phyloP scores from a whole-genome alignment of 2,888 invertebrate genomes.

The Cephus sareptanus region DNA sequence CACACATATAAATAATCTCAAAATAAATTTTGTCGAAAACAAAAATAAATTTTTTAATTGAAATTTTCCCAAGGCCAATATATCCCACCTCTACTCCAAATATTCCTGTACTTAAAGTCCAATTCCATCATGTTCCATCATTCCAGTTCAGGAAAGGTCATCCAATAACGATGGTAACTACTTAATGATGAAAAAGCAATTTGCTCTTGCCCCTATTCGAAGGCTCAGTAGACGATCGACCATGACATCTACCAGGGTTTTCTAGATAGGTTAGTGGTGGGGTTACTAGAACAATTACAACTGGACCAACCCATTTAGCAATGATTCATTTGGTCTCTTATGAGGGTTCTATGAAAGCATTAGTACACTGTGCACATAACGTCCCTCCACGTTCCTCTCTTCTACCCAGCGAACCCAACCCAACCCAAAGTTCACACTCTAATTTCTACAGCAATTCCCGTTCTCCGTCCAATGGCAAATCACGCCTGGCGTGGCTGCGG shows the following conservation, averaged over 20 bases:
- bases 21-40: too few species aligned
- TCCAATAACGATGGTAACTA: not conserved
- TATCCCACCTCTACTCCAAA: not conserved
- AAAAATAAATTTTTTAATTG: not conserved
- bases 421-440: not conserved
- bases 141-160: not conserved
- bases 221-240: slow-evolving; percentile 23
- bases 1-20: not conserved
- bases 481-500: not conserved
- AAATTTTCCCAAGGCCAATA: not conserved
- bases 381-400: not conserved
- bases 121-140: not conserved
- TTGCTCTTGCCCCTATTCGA: not conserved
- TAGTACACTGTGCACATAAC: slow-evolving; percentile 33
- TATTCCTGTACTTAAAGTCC: not conserved
- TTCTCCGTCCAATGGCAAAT: not conserved
- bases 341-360: slow-evolving; percentile 31
- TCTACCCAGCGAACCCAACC: too few species aligned
- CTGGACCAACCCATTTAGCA: slow-evolving; percentile 44
- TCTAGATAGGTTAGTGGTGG: not conserved
- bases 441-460: not conserved
- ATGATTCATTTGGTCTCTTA: slow-evolving; percentile 44
- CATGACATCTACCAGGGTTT: slow-evolving; percentile 30
- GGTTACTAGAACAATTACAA: slow-evolving; percentile 44
- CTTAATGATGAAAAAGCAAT: not conserved